Conservation (phyloP, 2,888 invertebrate species). For the Tanaodytes sp. region DNA sequence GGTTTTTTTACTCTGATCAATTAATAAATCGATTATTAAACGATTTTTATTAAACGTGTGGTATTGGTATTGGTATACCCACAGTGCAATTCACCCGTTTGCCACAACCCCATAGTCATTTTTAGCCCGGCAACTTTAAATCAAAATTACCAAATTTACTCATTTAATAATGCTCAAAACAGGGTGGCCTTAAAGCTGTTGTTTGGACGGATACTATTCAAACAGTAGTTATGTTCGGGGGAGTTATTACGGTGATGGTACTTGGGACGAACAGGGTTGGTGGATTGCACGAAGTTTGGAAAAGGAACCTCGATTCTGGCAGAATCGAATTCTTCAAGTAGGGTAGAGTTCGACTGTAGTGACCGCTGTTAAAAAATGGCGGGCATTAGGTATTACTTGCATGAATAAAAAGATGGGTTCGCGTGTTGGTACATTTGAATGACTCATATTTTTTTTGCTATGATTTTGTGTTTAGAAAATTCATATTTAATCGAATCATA, state of each 20-base stretch:
- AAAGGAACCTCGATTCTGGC: slow-evolving; percentile 77
- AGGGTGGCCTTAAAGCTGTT: slow-evolving; percentile 86
- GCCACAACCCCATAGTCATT: too few species aligned
- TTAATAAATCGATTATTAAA: too few species aligned
- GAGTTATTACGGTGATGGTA: slow-evolving; percentile 78
- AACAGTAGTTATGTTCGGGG: slow-evolving; percentile 82
- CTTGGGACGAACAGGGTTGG: slow-evolving; percentile 81
- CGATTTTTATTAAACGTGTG: too few species aligned
- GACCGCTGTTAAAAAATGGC: slow-evolving; percentile 39
- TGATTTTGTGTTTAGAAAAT: background rate
- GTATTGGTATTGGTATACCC: too few species aligned
- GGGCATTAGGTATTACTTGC: slow-evolving; percentile 40
- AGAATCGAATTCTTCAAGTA: slow-evolving; percentile 85
- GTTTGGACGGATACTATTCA: slow-evolving; percentile 88
- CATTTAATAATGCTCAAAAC: slow-evolving; percentile 56
- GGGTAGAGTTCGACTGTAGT: slow-evolving; percentile 55
- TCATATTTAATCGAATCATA: too few species aligned
- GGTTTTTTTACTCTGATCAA: too few species aligned
- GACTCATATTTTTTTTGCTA: background rate
- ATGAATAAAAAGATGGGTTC: slow-evolving; percentile 19
- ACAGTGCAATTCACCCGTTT: too few species aligned
- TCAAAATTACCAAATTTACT: too few species aligned
- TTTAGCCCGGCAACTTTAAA: too few species aligned
- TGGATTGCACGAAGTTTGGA: slow-evolving; percentile 78
- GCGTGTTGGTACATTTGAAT: slow-evolving; percentile 6